Conservation (phyloP, 2,113 vertebrate genomes). For the Zosterops hypoxanthus region DNA sequence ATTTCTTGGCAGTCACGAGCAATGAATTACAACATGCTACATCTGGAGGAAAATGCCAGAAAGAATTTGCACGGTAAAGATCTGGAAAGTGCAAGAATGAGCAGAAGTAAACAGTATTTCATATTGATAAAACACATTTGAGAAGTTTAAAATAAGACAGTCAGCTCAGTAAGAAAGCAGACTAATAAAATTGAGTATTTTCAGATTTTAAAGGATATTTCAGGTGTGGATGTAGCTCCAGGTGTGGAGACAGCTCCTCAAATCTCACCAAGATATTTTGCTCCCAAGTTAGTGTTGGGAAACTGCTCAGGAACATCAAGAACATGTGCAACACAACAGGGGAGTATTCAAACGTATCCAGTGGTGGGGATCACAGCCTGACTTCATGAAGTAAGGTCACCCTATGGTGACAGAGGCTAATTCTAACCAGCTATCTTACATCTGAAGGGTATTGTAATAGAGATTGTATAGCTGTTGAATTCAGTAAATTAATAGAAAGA, state of each 20-base stretch:
- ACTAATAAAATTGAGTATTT: background rate
- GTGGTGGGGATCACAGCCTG: background rate
- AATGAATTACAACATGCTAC: background rate
- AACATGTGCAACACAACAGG: background rate
- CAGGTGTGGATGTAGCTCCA: background rate
- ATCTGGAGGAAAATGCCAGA: background rate
- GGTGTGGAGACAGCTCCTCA: background rate
- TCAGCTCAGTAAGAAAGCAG: background rate
- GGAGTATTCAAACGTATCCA: background rate
- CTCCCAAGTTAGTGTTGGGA: background rate
- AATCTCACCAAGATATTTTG: background rate
- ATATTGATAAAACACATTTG: background rate
- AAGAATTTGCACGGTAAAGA: background rate
- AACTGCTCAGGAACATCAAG: background rate
- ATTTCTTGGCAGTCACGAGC: background rate
- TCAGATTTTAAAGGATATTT: background rate
- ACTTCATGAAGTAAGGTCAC: background rate
- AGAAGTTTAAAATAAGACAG: background rate
- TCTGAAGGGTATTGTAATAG: background rate
- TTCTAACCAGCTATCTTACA: background rate
- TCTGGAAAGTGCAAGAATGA: background rate
- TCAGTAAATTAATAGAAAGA: background rate
- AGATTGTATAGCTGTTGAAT: background rate
- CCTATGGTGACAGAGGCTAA: background rate
- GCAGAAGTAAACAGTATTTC: slow-evolving; percentile 14